A percentile compares a stretch with the other conserved stretches of the same genome.
These are phyloP conservation scores for Symphodus melops DNA, from an alignment of 2,113 vertebrate species.

Conservation along the genomic window DNA sequence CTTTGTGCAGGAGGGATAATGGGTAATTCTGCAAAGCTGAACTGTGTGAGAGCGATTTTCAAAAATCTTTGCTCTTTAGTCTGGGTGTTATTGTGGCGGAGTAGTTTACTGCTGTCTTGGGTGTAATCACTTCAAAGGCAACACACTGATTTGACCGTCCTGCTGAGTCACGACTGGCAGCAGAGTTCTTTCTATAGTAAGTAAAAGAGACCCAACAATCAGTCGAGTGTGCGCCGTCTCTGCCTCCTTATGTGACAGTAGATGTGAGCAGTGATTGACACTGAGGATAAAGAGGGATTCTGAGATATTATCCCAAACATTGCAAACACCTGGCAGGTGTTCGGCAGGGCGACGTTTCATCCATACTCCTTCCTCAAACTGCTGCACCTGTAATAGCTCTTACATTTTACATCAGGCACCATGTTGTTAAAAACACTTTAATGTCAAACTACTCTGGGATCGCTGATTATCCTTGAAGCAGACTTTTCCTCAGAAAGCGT, in stretches of 20 bases:
- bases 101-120: constrained; percentile 19
- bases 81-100: constrained; percentile 38
- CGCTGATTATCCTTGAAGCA: too few relatives aligned
- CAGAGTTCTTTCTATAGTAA: constrained; percentile 11
- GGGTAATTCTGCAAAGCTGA: constrained; percentile 12
- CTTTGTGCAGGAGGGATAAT: constrained; percentile 32
- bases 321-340: background rate
- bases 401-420: constrained; percentile 1
- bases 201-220: background rate
- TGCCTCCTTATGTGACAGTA: background rate
- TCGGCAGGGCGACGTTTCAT: background rate
- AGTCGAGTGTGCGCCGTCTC: background rate
- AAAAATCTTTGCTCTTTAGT: constrained; percentile 32
- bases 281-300: background rate
- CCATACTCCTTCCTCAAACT: background rate
- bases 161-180: background rate
- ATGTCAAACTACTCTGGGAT: too few relatives aligned
- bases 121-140: constrained; percentile 16
- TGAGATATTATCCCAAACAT: background rate
- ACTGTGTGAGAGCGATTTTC: constrained; percentile 27
- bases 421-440: too few relatives aligned
- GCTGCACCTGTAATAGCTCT: constrained; percentile 15
- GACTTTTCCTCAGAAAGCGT: too few relatives aligned
- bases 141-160: constrained; percentile 1
- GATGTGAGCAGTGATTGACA: background rate